Evolutionary conservation across 2,113 vertebrate species (phyloP).

Genomic region (Burhinus bistriatus): DNA sequence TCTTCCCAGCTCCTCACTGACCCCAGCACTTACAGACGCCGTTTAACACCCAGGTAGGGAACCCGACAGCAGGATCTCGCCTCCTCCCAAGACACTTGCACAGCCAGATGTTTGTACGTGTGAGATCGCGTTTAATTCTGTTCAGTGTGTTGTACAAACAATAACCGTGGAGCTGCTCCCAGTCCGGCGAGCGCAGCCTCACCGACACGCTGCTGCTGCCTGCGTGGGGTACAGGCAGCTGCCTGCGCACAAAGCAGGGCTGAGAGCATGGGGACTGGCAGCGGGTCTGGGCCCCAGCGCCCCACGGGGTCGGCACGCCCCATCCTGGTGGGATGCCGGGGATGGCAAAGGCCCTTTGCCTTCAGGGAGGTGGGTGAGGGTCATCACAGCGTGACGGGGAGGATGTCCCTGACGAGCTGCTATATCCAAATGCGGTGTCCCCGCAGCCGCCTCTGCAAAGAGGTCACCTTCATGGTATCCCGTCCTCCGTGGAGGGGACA

Average conservation of each 20-base stretch:
- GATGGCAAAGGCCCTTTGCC: background rate
- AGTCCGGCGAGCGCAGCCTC: background rate
- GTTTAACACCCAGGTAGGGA: background rate
- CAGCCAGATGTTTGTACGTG: background rate
- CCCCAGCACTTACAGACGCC: background rate
- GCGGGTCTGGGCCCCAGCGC: fast-evolving
- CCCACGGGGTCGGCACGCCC: fast-evolving
- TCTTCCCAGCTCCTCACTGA: background rate
- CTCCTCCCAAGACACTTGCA: background rate
- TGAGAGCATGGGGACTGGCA: background rate
- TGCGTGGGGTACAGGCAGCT: background rate
- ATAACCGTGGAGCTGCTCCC: background rate
- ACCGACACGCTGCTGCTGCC: background rate
- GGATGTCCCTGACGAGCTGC: background rate
- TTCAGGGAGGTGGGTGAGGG: background rate
- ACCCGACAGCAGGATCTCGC: background rate
- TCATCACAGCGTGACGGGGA: fast-evolving
- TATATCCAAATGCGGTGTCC: background rate
- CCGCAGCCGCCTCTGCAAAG: background rate
- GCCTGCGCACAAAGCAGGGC: background rate
- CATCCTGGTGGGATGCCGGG: background rate
- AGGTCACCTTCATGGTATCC: fast-evolving
- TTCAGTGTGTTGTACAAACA: background rate
- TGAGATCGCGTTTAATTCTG: background rate
- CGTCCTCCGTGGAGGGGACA: fast-evolving